These are phyloP conservation scores for Microctenopoma stevenorrisi DNA, from an alignment of 2,797 vertebrate species.

Conservation along the genomic window DNA sequence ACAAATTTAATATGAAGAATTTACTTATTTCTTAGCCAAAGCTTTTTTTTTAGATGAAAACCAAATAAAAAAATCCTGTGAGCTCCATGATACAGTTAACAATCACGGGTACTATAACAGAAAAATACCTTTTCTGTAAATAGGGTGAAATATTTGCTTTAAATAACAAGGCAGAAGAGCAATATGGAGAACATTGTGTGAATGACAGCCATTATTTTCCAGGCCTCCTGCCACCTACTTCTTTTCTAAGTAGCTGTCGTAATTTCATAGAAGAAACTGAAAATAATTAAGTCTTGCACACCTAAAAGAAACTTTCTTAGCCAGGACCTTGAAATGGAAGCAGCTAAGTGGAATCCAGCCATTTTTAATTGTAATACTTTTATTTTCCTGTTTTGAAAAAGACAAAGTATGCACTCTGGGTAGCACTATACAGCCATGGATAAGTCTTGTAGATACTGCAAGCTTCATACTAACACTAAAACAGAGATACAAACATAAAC, in stretches of 20 bases:
- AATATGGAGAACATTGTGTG: background rate
- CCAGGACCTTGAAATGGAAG: background rate
- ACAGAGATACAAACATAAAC: conserved; percentile 7
- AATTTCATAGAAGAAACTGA: background rate
- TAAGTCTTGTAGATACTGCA: conserved; percentile 39
- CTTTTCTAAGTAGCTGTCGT: no score
- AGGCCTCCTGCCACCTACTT: background rate
- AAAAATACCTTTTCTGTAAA: background rate
- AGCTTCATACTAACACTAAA: conserved; percentile 17
- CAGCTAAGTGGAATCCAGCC: background rate
- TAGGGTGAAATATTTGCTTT: background rate
- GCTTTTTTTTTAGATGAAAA: background rate
- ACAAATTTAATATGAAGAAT: background rate
- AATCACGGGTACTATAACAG: background rate
- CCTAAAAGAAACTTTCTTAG: background rate
- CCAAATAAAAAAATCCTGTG: background rate
- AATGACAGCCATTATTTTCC: background rate
- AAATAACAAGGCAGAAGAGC: background rate
- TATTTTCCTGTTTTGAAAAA: background rate
- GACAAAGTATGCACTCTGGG: background rate
- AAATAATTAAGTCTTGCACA: background rate
- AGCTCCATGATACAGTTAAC: background rate
- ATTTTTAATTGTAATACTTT: background rate
- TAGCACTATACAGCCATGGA: conserved; percentile 21
- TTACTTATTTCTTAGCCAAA: background rate